Base-by-base conservation (phyloP, 2,888 invertebrate species). In the Drosophila birchii region DNA sequence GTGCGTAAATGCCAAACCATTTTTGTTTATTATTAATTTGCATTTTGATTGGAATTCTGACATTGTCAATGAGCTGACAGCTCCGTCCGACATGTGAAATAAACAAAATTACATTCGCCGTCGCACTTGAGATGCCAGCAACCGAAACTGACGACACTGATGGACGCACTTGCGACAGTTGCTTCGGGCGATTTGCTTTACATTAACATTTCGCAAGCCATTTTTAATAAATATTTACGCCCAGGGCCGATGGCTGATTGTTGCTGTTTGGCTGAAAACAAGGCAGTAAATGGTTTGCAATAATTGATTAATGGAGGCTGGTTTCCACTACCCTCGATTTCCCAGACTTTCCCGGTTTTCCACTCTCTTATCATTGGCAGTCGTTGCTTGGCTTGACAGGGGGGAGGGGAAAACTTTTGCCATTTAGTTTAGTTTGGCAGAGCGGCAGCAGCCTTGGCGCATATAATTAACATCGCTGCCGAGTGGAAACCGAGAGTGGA, bases 1-100 rank as follows among this genome's bases (percentile, higher is more conserved):
- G 32, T 5, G 47, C 32, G 62, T 23, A 76, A 76, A 77, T 86
- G 88, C 60, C 81, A 80, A 76, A 62, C 59, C 66, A 82, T 74
- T 88, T 87, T 80, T 88, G 87, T 88, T 87, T 86, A 81, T 88
- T 87, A 86, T 88, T 87, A 86, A 86, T 86, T 86, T 89, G 85
- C 85, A 86, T 86, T 77, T 88, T 88, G 85, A 86, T 86, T 85
- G 75, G 74, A 80, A 66, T 74, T 83, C 75, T 71, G 75, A 76
- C 68, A 77, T 58, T 80, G 86, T 78, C 88, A 86, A 77, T 68
- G 53, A 23, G 47, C 62, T 80, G 84, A 76, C 83, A 78, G 78
- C 68, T 71, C 54, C 63, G 56, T 32, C 56, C 69, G 68, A 70
- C 75, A 73, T 74, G 66, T 69, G 74, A 82, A 63, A 76, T 68